Conservation (phyloP, 2,797 vertebrate species). For the Falco cherrug region DNA sequence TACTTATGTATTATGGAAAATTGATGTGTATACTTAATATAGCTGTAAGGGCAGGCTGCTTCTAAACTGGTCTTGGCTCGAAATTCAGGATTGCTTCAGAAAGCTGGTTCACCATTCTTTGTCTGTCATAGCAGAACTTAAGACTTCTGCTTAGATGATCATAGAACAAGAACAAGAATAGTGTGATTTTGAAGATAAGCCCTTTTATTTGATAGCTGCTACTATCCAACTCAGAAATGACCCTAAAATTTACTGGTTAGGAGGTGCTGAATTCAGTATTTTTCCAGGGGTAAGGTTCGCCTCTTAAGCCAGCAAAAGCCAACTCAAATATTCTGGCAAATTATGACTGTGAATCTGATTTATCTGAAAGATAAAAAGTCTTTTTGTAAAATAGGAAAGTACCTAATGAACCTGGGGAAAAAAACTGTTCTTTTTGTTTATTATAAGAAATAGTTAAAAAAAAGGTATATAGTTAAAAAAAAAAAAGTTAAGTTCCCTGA, state of each 20-base stretch:
- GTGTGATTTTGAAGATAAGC: neutral
- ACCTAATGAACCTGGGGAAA: neutral
- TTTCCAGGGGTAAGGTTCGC: neutral
- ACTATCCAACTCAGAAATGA: neutral
- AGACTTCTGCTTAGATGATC: neutral
- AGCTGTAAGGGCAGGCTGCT: accelerated
- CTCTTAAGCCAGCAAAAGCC: neutral
- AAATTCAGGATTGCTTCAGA: neutral
- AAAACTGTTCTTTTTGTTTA: neutral
- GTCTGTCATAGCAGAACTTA: neutral
- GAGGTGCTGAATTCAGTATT: neutral
- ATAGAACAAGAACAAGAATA: neutral
- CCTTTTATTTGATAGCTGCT: neutral
- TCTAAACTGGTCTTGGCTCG: neutral
- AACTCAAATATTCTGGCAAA: neutral
- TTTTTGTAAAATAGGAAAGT: neutral
- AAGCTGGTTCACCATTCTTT: neutral
- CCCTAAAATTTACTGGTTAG: neutral
- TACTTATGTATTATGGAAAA: neutral
- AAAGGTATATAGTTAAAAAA: too few species aligned
- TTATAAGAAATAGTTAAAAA: neutral
- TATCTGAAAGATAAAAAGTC: too few species aligned
- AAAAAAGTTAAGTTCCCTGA: neutral
- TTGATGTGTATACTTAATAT: neutral
- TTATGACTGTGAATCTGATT: neutral